These are phyloP conservation scores for Mormoops blainvillei DNA, from an alignment of 2,113 vertebrate genomes.

Conservation along the genomic window DNA sequence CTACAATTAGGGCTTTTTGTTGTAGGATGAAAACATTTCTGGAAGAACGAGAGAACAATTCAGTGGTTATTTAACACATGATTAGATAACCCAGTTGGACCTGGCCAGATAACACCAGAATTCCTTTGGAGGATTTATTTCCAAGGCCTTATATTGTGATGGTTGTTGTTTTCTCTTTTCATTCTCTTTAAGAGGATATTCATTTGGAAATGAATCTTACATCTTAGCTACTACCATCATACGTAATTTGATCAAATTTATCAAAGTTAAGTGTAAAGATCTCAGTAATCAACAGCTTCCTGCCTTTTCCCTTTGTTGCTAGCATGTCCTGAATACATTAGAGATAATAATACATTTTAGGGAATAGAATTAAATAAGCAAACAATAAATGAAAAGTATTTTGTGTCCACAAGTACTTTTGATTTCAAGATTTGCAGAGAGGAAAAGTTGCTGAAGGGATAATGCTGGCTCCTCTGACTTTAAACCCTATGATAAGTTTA, in stretches of 20 bases:
- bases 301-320: not conserved
- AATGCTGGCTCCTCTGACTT: not conserved
- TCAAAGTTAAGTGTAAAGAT: not conserved
- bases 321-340: not conserved
- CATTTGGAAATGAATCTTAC: constrained; percentile 1
- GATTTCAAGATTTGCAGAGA: constrained; percentile 17
- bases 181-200: not conserved
- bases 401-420: not conserved
- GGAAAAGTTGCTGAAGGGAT: not conserved
- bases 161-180: not conserved
- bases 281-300: not conserved
- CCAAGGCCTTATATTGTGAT: not conserved
- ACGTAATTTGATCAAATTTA: not conserved
- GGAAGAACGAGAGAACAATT: not conserved
- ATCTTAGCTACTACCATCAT: not conserved
- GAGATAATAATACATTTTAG: not conserved
- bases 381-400: not conserved
- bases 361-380: constrained; percentile 1
- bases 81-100: not conserved
- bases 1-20: constrained; percentile 6
- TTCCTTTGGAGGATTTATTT: constrained; percentile 5
- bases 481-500: not conserved
- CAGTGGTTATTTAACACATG: constrained; percentile 1
- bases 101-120: not conserved
- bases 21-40: constrained; percentile 24